Evolutionary conservation across 2,797 vertebrate species (phyloP), one percentile per base, ranked within the genome.

Genomic region (Lacerta viridis): DNA sequence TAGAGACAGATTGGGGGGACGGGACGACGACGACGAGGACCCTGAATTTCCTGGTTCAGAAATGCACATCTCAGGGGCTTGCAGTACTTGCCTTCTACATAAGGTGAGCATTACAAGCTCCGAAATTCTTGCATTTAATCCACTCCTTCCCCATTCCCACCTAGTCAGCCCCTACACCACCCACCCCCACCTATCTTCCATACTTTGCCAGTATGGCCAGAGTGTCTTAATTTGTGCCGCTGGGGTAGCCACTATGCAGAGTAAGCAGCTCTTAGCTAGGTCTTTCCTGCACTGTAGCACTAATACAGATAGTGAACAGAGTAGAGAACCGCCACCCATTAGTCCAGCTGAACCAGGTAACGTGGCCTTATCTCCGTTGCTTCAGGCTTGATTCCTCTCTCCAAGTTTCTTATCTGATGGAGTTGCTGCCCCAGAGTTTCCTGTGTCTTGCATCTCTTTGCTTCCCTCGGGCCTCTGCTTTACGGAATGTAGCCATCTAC

Each of bases 21-120:
- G 39, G 39, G 39, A 0, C 0, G 39, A 5, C 1, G 39, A 5
- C 39, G 39, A 33, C 11, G 23, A 33, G 1, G 33, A 18, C 27
- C 59, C 27, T 72, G 33, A 5, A 59, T 61, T 75, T 75, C 71
- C 33, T 75, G 23, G 50, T 25, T 50, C 43, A n/a, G 76, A 50
- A 78, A 50, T 13, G 29, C 25, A 29, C 1, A 23, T 29, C 25
- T 43, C 41, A 84, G 46, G 43, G 33, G 33, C 71, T 5, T 20
- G 8, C 1, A 75, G 72, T 39, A 17, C 25, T 59, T 59, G 15
- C 27, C 27, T 50, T 7, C 1, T 78, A 50, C 6, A 17, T 23
- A 29, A 74, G 66, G 83, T 25, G 7, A 84, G 69, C 33, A 55
- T 82, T 59, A 59, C 39, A 39, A 64, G 59, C 23, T 25, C 36